Conservation (phyloP, 2,888 invertebrate genomes). For the Leptinotarsa tumamoca region DNA sequence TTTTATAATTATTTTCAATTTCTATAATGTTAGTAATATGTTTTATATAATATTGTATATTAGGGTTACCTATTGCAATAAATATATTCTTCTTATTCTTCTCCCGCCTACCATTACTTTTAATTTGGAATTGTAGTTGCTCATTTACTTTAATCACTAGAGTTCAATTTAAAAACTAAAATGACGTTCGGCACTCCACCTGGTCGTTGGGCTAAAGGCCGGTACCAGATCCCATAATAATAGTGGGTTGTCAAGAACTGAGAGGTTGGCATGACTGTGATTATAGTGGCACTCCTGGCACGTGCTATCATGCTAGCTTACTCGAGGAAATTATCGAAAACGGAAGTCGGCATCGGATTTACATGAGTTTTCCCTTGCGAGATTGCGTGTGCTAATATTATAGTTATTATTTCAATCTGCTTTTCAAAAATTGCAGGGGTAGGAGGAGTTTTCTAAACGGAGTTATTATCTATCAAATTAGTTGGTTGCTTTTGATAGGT, state of each 20-base stretch:
- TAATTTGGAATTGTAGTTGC: constrained; percentile 4
- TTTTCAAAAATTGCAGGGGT: constrained; percentile 31
- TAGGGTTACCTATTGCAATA: no score
- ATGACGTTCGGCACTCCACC: constrained; percentile 16
- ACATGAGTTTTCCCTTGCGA: constrained; percentile 46
- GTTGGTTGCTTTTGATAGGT: neutral
- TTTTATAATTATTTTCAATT: no score
- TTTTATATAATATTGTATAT: no score
- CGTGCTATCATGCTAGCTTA: constrained; percentile 49
- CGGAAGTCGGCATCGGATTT: constrained; percentile 49
- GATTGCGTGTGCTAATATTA: constrained; percentile 47
- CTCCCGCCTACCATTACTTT: neutral
- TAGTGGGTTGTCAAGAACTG: constrained; percentile 48
- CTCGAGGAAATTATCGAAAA: constrained; percentile 44
- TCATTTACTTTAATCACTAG: constrained; percentile 12
- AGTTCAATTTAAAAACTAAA: constrained; percentile 14
- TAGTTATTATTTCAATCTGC: constrained; percentile 43
- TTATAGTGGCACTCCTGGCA: constrained; percentile 50
- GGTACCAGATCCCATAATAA: constrained; percentile 36
- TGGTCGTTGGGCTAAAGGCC: constrained; percentile 4
- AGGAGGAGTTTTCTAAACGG: constrained; percentile 28
- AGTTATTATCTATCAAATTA: constrained; percentile 18
- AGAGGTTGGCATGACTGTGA: constrained; percentile 49
- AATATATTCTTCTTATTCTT: no score
- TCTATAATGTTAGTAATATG: no score